phyloP scores from a whole-genome alignment of 2,888 invertebrate genomes.

The Epistrophella euchroma region DNA sequence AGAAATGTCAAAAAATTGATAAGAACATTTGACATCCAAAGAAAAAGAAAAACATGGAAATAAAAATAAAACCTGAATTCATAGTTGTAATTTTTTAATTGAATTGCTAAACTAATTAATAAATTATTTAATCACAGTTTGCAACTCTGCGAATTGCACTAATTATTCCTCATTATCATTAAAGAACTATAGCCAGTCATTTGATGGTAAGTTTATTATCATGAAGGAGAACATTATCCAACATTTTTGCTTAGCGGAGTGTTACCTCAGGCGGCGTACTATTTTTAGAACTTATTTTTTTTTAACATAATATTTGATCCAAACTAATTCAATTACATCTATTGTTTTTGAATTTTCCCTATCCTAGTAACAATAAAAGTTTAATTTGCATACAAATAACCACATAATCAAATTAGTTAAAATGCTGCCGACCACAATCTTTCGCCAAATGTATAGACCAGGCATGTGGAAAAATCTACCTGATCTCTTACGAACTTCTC shows the following conservation, averaged over 20 bases:
- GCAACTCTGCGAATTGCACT: neutral
- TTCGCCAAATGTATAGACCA: conserved; percentile 81
- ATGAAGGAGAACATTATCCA: neutral
- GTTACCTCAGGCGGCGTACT: conserved; percentile 44
- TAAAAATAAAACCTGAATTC: neutral
- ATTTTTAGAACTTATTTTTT: conserved; percentile 57
- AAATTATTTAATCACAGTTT: conserved; percentile 8
- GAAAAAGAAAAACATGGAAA: conserved; percentile 24
- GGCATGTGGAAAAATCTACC: conserved; percentile 79
- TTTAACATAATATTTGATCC: neutral
- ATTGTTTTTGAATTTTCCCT: neutral
- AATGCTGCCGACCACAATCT: conserved; percentile 82
- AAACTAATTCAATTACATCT: conserved; percentile 46
- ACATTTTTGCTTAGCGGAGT: neutral
- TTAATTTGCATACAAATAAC: neutral
- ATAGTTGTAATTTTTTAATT: conserved; percentile 11
- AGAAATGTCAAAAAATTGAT: neutral
- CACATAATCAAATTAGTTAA: conserved; percentile 36
- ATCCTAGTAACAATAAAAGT: neutral
- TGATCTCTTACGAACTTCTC: conserved; percentile 79
- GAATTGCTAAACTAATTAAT: neutral
- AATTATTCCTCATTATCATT: neutral
- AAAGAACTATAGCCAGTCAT: neutral
- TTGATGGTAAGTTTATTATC: conserved; percentile 41
- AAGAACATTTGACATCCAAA: neutral